Evolutionary conservation across 2,888 invertebrate genomes (phyloP).

Genomic region (Mythimna impura): DNA sequence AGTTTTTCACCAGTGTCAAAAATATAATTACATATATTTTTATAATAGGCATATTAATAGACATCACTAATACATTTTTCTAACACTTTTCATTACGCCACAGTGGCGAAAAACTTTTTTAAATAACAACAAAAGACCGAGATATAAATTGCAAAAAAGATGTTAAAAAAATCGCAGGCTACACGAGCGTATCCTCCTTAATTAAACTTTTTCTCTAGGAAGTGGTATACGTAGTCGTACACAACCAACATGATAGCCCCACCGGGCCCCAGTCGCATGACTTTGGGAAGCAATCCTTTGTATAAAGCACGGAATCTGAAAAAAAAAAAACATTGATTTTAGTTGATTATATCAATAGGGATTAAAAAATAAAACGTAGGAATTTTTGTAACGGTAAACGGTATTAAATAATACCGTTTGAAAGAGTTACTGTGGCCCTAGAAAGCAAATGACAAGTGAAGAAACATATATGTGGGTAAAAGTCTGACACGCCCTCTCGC

Average conservation of each 20-base stretch:
- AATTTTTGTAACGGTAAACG: too few species aligned
- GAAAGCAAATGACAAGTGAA: too few species aligned
- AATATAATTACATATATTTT: neutral
- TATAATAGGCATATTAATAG: too few species aligned
- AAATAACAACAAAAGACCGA: neutral
- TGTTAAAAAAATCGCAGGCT: neutral
- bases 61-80: too few species aligned
- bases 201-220: slow-evolving; percentile 89
- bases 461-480: too few species aligned
- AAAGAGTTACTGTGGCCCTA: too few species aligned
- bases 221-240: slow-evolving; percentile 96
- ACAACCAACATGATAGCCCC: slow-evolving; percentile 98
- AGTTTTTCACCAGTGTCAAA: neutral
- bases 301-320: slow-evolving; percentile 96
- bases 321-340: slow-evolving; percentile 65
- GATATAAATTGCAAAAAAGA: neutral
- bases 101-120: too few species aligned
- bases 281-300: slow-evolving; percentile 97
- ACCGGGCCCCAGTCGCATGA: slow-evolving; percentile 97
- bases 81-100: too few species aligned
- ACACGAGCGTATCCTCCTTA: neutral
- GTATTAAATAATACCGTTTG: too few species aligned
- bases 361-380: too few species aligned
- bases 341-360: neutral
- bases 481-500: too few species aligned